These are phyloP conservation scores for Probosciger aterrimus DNA, from an alignment of 2,113 vertebrate genomes.

Conservation along the genomic window DNA sequence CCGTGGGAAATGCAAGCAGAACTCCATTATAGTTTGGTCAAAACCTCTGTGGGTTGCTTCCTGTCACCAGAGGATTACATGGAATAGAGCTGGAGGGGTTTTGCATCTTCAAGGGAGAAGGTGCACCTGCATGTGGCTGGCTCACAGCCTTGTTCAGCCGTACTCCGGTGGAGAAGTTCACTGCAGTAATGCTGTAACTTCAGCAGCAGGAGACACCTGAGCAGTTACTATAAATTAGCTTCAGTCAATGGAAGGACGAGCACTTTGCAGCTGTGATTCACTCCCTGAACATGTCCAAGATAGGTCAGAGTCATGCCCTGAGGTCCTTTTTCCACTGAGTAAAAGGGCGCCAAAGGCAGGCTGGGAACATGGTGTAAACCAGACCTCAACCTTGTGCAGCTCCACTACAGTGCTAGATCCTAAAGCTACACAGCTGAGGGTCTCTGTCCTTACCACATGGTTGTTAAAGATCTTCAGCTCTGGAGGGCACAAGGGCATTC, in stretches of 20 bases:
- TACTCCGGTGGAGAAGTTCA: not conserved
- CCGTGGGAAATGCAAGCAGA: not conserved
- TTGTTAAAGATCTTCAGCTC: not conserved
- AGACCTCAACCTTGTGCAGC: not conserved
- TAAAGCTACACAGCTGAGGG: not conserved
- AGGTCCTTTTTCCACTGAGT: not conserved
- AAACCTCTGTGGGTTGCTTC: not conserved
- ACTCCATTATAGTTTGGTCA: not conserved
- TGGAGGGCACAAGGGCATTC: no score
- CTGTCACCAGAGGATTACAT: not conserved
- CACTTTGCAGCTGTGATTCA: not conserved
- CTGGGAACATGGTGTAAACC: not conserved
- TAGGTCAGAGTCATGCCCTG: not conserved
- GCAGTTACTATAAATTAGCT: not conserved
- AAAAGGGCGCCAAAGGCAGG: not conserved
- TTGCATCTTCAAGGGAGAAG: not conserved
- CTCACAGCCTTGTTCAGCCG: rapidly evolving
- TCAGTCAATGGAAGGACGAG: not conserved
- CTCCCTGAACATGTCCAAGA: not conserved
- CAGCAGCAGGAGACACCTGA: not conserved
- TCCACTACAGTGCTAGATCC: not conserved
- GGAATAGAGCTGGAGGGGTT: not conserved
- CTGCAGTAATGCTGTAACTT: not conserved
- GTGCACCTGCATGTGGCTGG: not conserved
- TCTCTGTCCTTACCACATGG: not conserved